These are phyloP conservation scores for Clusia tigrina DNA, from an alignment of 2,888 invertebrate genomes.

Conservation along the genomic window DNA sequence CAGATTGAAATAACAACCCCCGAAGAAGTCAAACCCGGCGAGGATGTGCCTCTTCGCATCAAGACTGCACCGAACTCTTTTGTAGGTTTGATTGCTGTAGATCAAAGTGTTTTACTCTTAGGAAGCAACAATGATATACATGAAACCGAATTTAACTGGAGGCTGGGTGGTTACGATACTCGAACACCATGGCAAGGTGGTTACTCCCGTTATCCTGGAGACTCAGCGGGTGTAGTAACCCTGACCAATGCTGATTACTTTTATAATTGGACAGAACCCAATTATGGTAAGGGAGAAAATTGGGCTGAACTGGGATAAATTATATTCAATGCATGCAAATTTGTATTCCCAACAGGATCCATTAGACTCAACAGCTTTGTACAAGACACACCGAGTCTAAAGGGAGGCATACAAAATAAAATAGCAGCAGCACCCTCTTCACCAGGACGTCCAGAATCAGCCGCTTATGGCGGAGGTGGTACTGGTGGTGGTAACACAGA, in stretches of 20 bases:
- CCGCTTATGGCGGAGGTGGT: background rate
- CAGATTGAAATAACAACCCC: constrained; percentile 74
- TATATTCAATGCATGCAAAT: no score
- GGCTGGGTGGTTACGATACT: constrained; percentile 71
- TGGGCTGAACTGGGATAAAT: no score
- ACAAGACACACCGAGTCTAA: no score
- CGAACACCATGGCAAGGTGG: constrained; percentile 61
- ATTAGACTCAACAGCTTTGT: no score
- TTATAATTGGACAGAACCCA: constrained; percentile 52
- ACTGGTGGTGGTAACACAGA: constrained; percentile 7
- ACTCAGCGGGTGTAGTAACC: constrained; percentile 54
- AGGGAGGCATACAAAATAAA: no score
- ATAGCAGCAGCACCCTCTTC: no score
- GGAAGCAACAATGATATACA: constrained; percentile 70
- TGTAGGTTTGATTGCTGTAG: constrained; percentile 86
- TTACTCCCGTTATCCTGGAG: constrained; percentile 56
- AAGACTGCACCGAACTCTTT: constrained; percentile 85
- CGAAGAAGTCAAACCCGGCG: constrained; percentile 79
- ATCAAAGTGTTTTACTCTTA: constrained; percentile 79
- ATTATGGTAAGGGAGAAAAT: constrained; percentile 58
- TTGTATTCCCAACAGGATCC: no score
- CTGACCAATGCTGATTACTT: constrained; percentile 60
- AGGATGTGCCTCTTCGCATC: constrained; percentile 79
- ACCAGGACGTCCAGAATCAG: constrained; percentile 9
- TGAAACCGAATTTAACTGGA: constrained; percentile 69